These are phyloP conservation scores for Holotrichia oblita DNA, from an alignment of 1,140 invertebrate genomes.

Conservation along the genomic window DNA sequence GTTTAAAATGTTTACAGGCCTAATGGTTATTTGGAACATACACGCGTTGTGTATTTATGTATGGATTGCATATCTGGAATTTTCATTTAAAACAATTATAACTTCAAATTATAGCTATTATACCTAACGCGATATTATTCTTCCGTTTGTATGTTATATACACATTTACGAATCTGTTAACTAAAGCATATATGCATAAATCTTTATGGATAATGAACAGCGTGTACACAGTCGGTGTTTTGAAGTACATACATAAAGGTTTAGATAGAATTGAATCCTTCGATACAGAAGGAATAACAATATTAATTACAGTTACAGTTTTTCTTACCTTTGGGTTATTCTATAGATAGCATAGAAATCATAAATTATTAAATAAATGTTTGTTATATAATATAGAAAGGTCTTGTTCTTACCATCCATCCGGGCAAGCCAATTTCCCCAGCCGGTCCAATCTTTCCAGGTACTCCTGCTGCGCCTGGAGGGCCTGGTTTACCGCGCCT, in stretches of 20 bases:
- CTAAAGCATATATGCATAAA: no score
- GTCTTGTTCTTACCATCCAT: conserved; percentile 75
- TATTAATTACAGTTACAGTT: no score
- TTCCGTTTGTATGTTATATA: no score
- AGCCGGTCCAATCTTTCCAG: conserved; percentile 72
- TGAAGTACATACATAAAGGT: no score
- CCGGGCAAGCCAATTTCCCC: conserved; percentile 72
- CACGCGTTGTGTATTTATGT: background rate
- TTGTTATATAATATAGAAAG: conserved; percentile 43
- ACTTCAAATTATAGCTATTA: background rate
- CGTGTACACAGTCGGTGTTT: no score
- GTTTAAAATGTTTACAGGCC: no score
- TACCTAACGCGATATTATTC: no score
- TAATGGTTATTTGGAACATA: background rate
- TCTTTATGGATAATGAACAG: no score
- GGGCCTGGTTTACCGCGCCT: conserved; percentile 77
- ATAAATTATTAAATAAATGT: conserved; percentile 3
- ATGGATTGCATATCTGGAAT: background rate
- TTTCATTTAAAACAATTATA: no score
- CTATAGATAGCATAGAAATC: conserved; percentile 36
- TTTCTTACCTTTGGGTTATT: conserved; percentile 46
- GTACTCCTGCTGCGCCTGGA: conserved; percentile 73
- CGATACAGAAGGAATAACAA: no score
- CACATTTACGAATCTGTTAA: no score
- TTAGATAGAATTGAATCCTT: no score